Percentiles rank a stretch among this genome's conserved stretches.
phyloP scores from a whole-genome alignment of 2,888 invertebrate genomes.

The Lingula anatina region DNA sequence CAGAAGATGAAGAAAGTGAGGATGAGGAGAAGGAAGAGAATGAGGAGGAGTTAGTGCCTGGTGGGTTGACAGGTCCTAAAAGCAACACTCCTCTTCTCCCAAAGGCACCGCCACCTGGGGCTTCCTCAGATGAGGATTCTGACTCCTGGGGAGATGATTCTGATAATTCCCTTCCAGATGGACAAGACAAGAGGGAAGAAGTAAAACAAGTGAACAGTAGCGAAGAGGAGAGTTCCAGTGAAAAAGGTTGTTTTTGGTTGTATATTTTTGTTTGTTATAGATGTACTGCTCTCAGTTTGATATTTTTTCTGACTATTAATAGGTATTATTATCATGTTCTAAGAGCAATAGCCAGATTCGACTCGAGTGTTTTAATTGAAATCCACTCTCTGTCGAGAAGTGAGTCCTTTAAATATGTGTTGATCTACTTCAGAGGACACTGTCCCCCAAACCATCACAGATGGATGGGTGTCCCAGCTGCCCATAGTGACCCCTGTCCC shows the following conservation, averaged over 20 bases:
- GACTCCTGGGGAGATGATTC: neutral
- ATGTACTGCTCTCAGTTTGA: too few species aligned
- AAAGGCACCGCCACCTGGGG: neutral
- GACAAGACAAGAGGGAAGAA: too few species aligned
- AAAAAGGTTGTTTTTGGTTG: too few species aligned
- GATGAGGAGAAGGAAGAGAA: constrained; percentile 10
- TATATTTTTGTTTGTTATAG: too few species aligned
- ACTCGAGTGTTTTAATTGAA: neutral
- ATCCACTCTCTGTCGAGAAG: too few species aligned
- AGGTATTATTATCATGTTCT: neutral
- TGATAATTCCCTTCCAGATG: neutral
- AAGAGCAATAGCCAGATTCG: neutral
- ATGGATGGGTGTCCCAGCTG: constrained; percentile 29
- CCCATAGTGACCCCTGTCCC: constrained; percentile 23
- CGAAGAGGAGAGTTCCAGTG: too few species aligned
- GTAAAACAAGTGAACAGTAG: too few species aligned
- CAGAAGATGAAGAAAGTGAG: constrained; percentile 2
- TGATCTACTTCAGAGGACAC: too few species aligned
- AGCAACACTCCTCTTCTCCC: neutral
- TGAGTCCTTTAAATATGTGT: too few species aligned
- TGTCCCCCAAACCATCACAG: constrained; percentile 11
- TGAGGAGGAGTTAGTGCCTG: too few species aligned
- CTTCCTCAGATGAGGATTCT: neutral
- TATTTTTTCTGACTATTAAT: too few species aligned
- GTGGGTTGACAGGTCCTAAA: too few species aligned